phyloP scores from a whole-genome alignment of 2,797 vertebrate genomes.

The Naso thynnoides region DNA sequence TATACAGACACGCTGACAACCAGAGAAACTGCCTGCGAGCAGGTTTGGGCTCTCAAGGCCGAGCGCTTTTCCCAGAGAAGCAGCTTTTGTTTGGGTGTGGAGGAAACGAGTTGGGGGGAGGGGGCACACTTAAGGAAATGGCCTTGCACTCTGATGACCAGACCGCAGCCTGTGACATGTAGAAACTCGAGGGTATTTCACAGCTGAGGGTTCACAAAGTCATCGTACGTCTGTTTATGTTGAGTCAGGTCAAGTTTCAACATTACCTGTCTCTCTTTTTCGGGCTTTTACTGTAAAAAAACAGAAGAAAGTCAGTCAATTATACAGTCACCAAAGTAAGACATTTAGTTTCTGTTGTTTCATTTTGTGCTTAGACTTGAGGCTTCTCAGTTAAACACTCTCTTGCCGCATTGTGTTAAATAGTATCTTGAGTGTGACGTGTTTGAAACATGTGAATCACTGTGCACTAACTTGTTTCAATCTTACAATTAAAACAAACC shows the following conservation, averaged over 20 bases:
- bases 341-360: not conserved
- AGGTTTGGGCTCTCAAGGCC: slow-evolving; percentile 45
- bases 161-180: slow-evolving; percentile 61
- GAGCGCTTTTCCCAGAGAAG: slow-evolving; percentile 69
- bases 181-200: slow-evolving; percentile 50
- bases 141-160: slow-evolving; percentile 69
- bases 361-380: not conserved
- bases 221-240: slow-evolving; percentile 60
- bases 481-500: slow-evolving; percentile 6
- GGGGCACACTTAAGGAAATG: slow-evolving; percentile 74
- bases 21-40: slow-evolving; percentile 20
- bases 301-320: not conserved
- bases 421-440: not conserved
- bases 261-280: slow-evolving; percentile 58
- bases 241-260: slow-evolving; percentile 33
- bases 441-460: slow-evolving; percentile 23
- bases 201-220: slow-evolving; percentile 66
- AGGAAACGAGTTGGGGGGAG: slow-evolving; percentile 68
- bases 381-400: not conserved
- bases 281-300: slow-evolving; percentile 18
- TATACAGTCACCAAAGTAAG: not conserved
- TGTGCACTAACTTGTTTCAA: slow-evolving; percentile 11
- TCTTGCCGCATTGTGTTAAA: not conserved
- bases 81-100: slow-evolving; percentile 77
- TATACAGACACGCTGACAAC: slow-evolving; percentile 43